Conservation (phyloP, 2,888 invertebrate species). For the Chloroclystis v-ata region DNA sequence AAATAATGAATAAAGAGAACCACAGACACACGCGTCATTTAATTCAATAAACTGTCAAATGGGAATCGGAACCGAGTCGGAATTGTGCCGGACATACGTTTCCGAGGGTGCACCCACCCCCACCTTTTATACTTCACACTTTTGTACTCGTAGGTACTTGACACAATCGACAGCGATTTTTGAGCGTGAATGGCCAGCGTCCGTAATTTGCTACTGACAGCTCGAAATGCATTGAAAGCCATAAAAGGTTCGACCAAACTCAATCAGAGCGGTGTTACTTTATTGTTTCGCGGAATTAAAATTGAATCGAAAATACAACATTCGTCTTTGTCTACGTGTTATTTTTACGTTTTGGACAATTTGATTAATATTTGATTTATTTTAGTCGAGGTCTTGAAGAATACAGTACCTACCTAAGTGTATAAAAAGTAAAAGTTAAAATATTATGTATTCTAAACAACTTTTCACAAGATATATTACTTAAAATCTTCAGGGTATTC, state of each 20-base stretch:
- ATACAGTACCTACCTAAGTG: too few relatives aligned
- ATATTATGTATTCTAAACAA: too few relatives aligned
- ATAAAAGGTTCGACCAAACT: constrained; percentile 69
- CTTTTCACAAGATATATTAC: too few relatives aligned
- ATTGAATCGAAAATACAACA: constrained; percentile 23
- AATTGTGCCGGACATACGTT: constrained; percentile 75
- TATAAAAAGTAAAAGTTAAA: too few relatives aligned
- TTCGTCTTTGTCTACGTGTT: neutral
- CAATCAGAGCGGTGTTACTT: constrained; percentile 57
- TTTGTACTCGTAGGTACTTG: constrained; percentile 48
- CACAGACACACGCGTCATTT: constrained; percentile 54
- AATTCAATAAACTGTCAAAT: constrained; percentile 72
- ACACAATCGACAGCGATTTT: constrained; percentile 76
- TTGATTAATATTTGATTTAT: too few relatives aligned
- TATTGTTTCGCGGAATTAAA: constrained; percentile 35
- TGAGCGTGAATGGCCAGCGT: constrained; percentile 74
- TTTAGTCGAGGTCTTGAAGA: too few relatives aligned
- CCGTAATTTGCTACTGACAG: constrained; percentile 73
- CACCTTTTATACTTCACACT: constrained; percentile 63
- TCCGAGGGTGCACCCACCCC: constrained; percentile 61
- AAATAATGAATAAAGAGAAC: constrained; percentile 8
- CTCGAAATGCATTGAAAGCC: constrained; percentile 71
- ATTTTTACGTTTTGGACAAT: neutral
- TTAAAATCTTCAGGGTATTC: too few relatives aligned
- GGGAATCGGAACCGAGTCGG: constrained; percentile 68